These are phyloP conservation scores for Pachyrhynchus sulphureomaculatus DNA, from an alignment of 1,140 invertebrate genomes.

Conservation along the genomic window DNA sequence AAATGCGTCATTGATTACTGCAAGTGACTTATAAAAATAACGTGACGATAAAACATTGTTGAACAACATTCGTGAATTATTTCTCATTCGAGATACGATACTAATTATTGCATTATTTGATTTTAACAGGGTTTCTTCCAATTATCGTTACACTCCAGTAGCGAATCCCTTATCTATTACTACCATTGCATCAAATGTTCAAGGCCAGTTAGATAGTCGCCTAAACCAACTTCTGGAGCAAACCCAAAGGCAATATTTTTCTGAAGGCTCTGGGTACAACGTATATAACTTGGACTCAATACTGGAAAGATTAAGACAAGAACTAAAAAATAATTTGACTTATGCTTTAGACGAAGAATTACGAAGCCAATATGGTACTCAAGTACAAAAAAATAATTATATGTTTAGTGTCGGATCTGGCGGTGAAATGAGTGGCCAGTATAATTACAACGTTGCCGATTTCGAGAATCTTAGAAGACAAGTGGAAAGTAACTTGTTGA, in stretches of 20 bases:
- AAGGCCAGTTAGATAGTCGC: slow-evolving; percentile 35
- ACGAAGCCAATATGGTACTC: slow-evolving; percentile 39
- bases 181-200: slow-evolving; percentile 38
- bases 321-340: slow-evolving; percentile 43
- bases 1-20: no score
- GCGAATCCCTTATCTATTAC: slow-evolving; percentile 38
- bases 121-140: background rate
- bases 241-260: slow-evolving; percentile 33
- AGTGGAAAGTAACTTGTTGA: slow-evolving; percentile 43
- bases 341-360: slow-evolving; percentile 39
- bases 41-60: no score
- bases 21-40: no score
- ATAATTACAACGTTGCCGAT: slow-evolving; percentile 44
- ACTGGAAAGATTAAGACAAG: slow-evolving; percentile 37
- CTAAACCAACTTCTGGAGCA: slow-evolving; percentile 38
- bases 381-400: slow-evolving; percentile 37
- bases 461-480: slow-evolving; percentile 44
- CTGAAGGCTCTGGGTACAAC: slow-evolving; percentile 16
- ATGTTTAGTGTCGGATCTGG: slow-evolving; percentile 32
- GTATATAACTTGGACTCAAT: slow-evolving; percentile 25
- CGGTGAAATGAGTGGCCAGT: slow-evolving; percentile 23
- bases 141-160: slow-evolving; percentile 33
- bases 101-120: no score
- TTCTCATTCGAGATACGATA: no score
- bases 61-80: no score